Evolutionary conservation across 2,888 invertebrate species (phyloP).

Genomic region (Trachelus troglodyta): DNA sequence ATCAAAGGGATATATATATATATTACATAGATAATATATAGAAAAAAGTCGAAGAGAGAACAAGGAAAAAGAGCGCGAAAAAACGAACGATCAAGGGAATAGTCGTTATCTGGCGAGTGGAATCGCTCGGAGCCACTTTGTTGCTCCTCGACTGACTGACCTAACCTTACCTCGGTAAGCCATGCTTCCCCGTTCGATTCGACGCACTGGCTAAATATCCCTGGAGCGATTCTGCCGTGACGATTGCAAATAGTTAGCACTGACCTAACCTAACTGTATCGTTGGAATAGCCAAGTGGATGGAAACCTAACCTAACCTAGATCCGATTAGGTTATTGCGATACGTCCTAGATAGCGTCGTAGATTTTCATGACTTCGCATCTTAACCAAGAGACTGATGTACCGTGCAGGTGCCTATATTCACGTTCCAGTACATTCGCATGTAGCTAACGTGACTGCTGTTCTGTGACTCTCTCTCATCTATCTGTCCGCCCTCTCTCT

Average conservation of each 20-base stretch:
- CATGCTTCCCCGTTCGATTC: too few species aligned
- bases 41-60: not conserved
- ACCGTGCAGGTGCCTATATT: not conserved
- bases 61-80: slow-evolving; percentile 14
- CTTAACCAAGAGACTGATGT: not conserved
- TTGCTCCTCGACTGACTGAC: not conserved
- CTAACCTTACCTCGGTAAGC: not conserved
- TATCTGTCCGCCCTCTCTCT: slow-evolving; percentile 6
- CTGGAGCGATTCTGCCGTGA: not conserved
- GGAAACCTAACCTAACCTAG: not conserved
- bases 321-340: not conserved
- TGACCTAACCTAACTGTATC: not conserved
- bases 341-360: not conserved
- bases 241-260: not conserved
- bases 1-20: not conserved
- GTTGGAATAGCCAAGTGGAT: not conserved
- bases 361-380: not conserved
- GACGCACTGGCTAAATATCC: not conserved
- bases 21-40: not conserved
- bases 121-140: not conserved
- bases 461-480: not conserved
- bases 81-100: not conserved
- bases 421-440: not conserved
- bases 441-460: not conserved
- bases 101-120: not conserved